These are phyloP conservation scores for Palaemon carinicauda DNA, from an alignment of 1,140 invertebrate genomes.

Conservation along the genomic window DNA sequence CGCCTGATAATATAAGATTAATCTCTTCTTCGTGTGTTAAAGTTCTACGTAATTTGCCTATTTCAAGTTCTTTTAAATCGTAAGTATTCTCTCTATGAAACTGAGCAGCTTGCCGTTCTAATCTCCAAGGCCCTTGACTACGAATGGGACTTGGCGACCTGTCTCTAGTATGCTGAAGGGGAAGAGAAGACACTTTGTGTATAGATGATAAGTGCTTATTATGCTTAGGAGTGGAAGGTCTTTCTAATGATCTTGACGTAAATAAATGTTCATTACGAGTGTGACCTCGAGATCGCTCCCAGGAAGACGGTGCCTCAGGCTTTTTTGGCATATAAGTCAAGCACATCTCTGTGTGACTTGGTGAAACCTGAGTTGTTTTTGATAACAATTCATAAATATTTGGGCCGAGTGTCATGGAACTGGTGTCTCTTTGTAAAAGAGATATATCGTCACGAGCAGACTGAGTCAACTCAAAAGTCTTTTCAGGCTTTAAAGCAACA, in stretches of 20 bases:
- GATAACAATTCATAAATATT: slow-evolving; percentile 57
- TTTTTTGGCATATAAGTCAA: slow-evolving; percentile 53
- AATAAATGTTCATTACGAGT: slow-evolving; percentile 47
- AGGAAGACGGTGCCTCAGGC: slow-evolving; percentile 24
- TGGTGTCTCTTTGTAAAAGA: slow-evolving; percentile 44
- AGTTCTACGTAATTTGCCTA: slow-evolving; percentile 43
- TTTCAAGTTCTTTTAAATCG: slow-evolving; percentile 27
- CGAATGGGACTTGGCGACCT: slow-evolving; percentile 56
- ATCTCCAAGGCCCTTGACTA: slow-evolving; percentile 28
- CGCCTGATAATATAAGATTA: slow-evolving; percentile 58
- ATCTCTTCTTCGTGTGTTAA: slow-evolving; percentile 60
- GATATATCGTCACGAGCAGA: slow-evolving; percentile 51
- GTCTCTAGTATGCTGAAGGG: slow-evolving; percentile 51
- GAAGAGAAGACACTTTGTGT: slow-evolving; percentile 56
- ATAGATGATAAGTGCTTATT: slow-evolving; percentile 54
- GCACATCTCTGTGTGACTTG: slow-evolving; percentile 59
- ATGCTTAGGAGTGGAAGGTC: slow-evolving; percentile 55
- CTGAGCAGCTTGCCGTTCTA: slow-evolving; percentile 34
- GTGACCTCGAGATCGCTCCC: slow-evolving; percentile 47
- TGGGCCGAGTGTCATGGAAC: slow-evolving; percentile 42
- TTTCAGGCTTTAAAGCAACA: slow-evolving; percentile 57
- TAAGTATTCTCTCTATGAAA: slow-evolving; percentile 30
- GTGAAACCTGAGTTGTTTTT: slow-evolving; percentile 53
- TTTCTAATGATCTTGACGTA: slow-evolving; percentile 55
- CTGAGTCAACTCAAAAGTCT: slow-evolving; percentile 37